A percentile compares a stretch with the other conserved stretches of the same genome.
These are phyloP conservation scores for Melanargia galathea DNA, from an alignment of 2,888 invertebrate species.

Conservation along the genomic window DNA sequence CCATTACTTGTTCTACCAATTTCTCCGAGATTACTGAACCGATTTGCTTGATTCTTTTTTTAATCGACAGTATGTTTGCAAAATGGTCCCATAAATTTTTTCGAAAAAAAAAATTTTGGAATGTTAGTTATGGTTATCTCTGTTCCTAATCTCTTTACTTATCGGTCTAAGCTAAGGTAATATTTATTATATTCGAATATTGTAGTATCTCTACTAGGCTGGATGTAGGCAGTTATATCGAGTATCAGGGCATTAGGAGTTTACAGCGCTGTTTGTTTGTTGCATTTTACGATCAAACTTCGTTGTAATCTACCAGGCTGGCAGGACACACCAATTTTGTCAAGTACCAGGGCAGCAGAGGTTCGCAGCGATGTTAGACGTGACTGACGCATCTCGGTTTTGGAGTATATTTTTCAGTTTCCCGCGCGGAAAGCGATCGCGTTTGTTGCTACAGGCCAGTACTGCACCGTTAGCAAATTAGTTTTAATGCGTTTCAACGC, in stretches of 20 bases:
- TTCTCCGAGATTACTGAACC: too few species aligned
- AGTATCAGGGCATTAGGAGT: not conserved
- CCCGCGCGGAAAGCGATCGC: conserved; percentile 46
- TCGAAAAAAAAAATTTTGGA: too few species aligned
- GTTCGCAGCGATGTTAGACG: conserved; percentile 36
- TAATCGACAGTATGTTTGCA: too few species aligned
- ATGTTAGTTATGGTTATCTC: too few species aligned
- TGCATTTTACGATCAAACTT: not conserved
- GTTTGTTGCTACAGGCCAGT: conserved; percentile 39
- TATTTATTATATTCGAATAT: too few species aligned
- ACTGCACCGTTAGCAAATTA: conserved; percentile 43
- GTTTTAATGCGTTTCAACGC: not conserved
- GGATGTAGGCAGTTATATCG: not conserved
- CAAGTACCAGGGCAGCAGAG: not conserved
- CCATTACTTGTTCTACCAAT: too few species aligned
- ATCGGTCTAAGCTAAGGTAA: too few species aligned
- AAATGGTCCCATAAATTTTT: too few species aligned
- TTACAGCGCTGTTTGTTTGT: not conserved
- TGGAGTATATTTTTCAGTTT: conserved; percentile 49
- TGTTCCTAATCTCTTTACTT: too few species aligned
- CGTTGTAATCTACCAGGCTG: not conserved
- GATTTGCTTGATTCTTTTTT: too few species aligned
- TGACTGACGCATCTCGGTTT: conserved; percentile 44
- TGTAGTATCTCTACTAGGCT: not conserved
- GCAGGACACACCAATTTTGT: not conserved